These are phyloP conservation scores for Urocolius indicus DNA, from an alignment of 2,113 vertebrate species.

Conservation along the genomic window DNA sequence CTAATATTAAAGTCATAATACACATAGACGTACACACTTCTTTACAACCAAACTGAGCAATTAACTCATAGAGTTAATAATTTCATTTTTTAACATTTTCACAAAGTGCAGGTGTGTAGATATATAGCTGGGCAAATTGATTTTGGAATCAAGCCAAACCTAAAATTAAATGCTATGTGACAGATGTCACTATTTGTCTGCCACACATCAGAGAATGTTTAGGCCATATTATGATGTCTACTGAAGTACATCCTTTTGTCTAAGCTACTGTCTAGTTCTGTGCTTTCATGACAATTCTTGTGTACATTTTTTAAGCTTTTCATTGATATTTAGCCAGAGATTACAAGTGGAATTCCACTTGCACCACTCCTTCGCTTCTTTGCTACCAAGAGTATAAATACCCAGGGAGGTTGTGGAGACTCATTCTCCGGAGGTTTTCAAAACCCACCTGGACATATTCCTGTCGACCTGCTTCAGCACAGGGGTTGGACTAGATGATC, in stretches of 20 bases:
- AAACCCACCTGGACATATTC: no score
- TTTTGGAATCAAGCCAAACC: background rate
- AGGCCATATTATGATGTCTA: background rate
- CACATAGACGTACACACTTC: background rate
- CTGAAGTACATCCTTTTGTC: background rate
- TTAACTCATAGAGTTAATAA: background rate
- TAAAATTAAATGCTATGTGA: slow-evolving; percentile 41
- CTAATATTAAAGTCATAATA: background rate
- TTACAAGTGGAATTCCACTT: background rate
- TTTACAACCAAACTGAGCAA: background rate
- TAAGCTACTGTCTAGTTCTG: background rate
- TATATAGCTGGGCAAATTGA: background rate
- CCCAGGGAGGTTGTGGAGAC: background rate
- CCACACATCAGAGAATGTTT: background rate
- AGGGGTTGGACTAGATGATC: no score
- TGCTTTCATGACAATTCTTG: background rate
- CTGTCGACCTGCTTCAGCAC: no score
- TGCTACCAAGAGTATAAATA: background rate
- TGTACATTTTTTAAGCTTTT: background rate
- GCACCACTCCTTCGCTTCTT: background rate
- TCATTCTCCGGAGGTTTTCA: background rate
- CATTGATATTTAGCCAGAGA: background rate
- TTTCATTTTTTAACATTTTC: background rate
- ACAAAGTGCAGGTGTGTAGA: background rate
- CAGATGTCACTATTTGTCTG: slow-evolving; percentile 48